Evolutionary conservation across 2,888 invertebrate species (phyloP).

Genomic region (Agriotes lineatus): DNA sequence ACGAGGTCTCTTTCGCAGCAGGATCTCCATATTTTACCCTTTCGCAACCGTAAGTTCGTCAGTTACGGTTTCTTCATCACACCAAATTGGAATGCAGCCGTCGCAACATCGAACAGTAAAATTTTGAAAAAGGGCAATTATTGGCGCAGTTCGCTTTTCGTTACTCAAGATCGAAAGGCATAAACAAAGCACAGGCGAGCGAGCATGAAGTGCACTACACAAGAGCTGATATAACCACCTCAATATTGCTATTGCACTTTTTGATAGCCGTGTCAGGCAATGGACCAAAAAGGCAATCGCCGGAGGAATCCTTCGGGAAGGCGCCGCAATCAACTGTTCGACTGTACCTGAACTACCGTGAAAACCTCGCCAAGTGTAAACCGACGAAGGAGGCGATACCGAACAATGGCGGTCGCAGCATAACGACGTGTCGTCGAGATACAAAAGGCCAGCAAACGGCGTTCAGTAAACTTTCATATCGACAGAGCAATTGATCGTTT

Average conservation of each 20-base stretch:
- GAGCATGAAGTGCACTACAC: conserved; percentile 47
- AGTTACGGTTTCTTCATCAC: too few species aligned
- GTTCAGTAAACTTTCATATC: conserved; percentile 47
- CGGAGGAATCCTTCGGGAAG: conserved; percentile 52
- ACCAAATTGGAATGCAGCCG: too few species aligned
- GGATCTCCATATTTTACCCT: too few species aligned
- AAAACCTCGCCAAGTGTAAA: conserved; percentile 54
- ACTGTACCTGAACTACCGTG: conserved; percentile 51
- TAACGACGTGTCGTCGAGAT: conserved; percentile 48
- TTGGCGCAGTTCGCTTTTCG: conserved; percentile 8
- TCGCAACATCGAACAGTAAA: too few species aligned
- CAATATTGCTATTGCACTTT: conserved; percentile 55
- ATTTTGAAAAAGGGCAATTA: neutral
- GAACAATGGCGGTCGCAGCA: conserved; percentile 48
- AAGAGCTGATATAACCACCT: conserved; percentile 47
- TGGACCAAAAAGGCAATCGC: conserved; percentile 50
- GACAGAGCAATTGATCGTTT: conserved; percentile 41
- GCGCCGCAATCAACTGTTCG: conserved; percentile 52
- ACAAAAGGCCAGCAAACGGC: conserved; percentile 49
- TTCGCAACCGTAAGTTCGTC: too few species aligned
- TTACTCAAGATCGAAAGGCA: conserved; percentile 32
- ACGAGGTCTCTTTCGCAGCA: too few species aligned
- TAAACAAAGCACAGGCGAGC: conserved; percentile 48
- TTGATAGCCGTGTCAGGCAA: conserved; percentile 54
- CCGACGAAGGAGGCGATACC: conserved; percentile 47